Percentiles rank a stretch among this genome's conserved stretches.
Conservation (phyloP, 2,797 vertebrate species). For the Acanthurus lineatus region DNA sequence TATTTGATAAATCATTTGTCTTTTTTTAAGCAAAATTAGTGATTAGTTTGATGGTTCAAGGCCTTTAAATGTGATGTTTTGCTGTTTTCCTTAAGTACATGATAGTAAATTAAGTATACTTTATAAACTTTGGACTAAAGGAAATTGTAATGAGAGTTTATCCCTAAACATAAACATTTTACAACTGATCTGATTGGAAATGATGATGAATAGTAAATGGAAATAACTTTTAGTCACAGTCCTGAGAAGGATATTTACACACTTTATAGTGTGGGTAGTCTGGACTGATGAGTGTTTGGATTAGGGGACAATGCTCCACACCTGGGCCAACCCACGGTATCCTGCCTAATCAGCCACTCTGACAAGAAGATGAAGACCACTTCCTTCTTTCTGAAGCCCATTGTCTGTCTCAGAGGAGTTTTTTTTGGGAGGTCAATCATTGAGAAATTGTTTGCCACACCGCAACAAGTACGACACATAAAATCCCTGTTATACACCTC, state of each 20-base stretch:
- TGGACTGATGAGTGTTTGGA: conserved; percentile 32
- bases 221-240: too few relatives aligned
- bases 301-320: conserved; percentile 62
- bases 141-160: background rate
- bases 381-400: conserved; percentile 65
- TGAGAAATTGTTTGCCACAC: conserved; percentile 10
- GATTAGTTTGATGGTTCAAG: conserved; percentile 4
- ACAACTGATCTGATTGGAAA: background rate
- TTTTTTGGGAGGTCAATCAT: conserved; percentile 34
- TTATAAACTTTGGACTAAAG: too few relatives aligned
- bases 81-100: background rate
- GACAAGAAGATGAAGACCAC: conserved; percentile 67
- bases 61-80: background rate
- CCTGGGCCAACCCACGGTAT: conserved; percentile 70
- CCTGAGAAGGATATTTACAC: background rate
- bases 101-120: too few relatives aligned
- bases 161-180: background rate
- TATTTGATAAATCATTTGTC: background rate
- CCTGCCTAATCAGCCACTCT: conserved; percentile 72
- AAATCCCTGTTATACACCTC: conserved; percentile 21
- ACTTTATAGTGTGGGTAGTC: background rate
- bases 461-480: conserved; percentile 11
- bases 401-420: conserved; percentile 63
- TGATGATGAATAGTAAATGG: too few relatives aligned
- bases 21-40: background rate